These are phyloP conservation scores for Ascaphus truei DNA, from an alignment of 2,113 vertebrate species.

Conservation along the genomic window DNA sequence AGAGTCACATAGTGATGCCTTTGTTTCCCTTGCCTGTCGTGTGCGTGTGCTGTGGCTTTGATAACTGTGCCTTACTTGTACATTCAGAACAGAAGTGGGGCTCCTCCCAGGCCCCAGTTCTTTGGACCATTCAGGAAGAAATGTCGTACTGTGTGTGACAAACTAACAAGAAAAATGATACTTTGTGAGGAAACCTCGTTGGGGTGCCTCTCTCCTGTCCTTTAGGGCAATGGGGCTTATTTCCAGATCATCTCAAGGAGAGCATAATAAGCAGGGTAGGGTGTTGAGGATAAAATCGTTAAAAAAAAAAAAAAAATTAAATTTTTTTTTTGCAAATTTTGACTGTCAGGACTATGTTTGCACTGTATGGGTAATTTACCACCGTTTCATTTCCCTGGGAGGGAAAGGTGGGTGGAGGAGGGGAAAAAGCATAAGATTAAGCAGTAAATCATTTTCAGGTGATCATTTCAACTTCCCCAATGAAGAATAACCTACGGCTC, in stretches of 20 bases:
- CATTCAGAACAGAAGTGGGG: conserved; percentile 56
- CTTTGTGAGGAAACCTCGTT: neutral
- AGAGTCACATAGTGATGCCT: no score
- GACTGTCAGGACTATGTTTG: no score
- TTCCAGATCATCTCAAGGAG: neutral
- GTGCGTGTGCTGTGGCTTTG: conserved; percentile 73
- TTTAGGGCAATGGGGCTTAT: neutral
- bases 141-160: neutral
- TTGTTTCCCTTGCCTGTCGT: conserved; percentile 3
- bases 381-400: no score
- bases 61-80: conserved; percentile 82
- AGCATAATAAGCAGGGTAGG: neutral
- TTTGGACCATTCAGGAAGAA: conserved; percentile 57
- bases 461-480: no score
- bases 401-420: no score
- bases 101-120: neutral
- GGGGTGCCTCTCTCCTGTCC: neutral
- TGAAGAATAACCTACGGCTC: no score
- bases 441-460: no score
- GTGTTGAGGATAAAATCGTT: no score
- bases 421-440: no score
- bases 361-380: no score
- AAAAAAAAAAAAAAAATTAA: no score
- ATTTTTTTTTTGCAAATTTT: no score
- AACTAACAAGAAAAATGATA: neutral